Conservation (phyloP, 1,140 invertebrate species). For the Arion vulgaris region DNA sequence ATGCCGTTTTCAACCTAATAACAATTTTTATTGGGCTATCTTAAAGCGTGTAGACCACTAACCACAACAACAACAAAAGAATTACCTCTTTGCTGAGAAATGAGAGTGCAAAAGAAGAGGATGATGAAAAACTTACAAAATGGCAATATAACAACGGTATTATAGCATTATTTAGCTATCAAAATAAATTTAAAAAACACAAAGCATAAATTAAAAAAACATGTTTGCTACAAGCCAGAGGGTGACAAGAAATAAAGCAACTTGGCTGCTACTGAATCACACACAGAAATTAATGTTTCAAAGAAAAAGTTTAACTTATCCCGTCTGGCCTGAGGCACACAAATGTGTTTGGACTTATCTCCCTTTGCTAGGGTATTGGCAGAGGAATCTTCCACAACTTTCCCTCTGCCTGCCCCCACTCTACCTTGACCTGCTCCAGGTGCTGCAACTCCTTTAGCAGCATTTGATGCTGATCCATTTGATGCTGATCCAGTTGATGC, state of each 20-base stretch:
- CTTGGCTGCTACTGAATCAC: neutral
- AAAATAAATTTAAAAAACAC: neutral
- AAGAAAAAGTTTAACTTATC: constrained; percentile 12
- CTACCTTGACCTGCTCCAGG: constrained; percentile 44
- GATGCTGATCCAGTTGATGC: constrained; percentile 42
- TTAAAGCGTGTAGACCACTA: too few species aligned
- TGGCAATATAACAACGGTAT: too few species aligned
- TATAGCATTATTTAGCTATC: too few species aligned
- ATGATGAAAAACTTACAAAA: too few species aligned
- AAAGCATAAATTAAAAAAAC: neutral
- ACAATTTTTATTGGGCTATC: too few species aligned
- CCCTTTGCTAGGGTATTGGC: constrained; percentile 40
- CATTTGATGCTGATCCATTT: constrained; percentile 48
- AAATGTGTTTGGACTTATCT: constrained; percentile 41
- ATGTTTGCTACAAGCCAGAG: neutral
- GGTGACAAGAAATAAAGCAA: neutral
- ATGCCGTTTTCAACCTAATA: too few species aligned
- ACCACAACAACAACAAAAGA: too few species aligned
- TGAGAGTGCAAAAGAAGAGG: too few species aligned
- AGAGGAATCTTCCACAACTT: constrained; percentile 20
- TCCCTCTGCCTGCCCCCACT: constrained; percentile 30
- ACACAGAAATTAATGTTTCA: neutral
- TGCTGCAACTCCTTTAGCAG: constrained; percentile 49
- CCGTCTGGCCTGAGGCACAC: constrained; percentile 1
- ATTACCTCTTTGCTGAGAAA: too few species aligned